Percentiles rank a stretch among this genome's conserved stretches.
Conservation (phyloP, 2,113 vertebrate species). For the Neolamprologus falcicula region DNA sequence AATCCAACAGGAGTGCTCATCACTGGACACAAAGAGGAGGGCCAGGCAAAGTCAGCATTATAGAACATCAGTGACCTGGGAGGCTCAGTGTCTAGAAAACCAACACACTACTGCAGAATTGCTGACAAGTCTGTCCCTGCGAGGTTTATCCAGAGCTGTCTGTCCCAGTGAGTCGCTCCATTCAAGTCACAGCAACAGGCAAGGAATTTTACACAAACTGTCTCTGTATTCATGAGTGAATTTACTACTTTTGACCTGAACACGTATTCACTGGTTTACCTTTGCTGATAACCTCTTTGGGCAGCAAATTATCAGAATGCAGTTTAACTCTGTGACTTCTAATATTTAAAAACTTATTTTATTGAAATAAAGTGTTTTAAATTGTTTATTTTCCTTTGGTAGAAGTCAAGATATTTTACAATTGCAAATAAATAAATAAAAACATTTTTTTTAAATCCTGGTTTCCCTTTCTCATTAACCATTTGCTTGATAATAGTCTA, state of each 20-base stretch:
- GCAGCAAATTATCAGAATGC: not conserved
- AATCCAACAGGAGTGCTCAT: not conserved
- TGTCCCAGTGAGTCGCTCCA: not conserved
- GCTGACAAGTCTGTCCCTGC: slow-evolving; percentile 60
- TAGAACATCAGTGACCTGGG: slow-evolving; percentile 29
- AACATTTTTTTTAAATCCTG: not conserved
- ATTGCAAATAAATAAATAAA: not conserved
- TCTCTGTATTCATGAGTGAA: not conserved
- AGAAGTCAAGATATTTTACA: not conserved
- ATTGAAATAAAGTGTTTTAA: not conserved
- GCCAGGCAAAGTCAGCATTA: slow-evolving; percentile 60
- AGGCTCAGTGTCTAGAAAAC: slow-evolving; percentile 35
- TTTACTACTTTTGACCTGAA: not conserved
- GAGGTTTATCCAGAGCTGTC: slow-evolving; percentile 34
- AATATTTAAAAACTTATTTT: not conserved
- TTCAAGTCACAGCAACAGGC: not conserved
- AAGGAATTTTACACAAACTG: not conserved
- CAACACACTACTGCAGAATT: slow-evolving; percentile 45
- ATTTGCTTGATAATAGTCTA: not conserved
- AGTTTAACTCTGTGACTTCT: not conserved
- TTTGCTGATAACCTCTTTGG: not conserved
- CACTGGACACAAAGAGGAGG: slow-evolving; percentile 46
- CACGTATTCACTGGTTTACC: not conserved
- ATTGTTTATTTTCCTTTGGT: not conserved
- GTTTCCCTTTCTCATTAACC: not conserved